A percentile compares a stretch with the other conserved stretches of the same genome.
These are phyloP conservation scores for Eidolon helvum DNA, from an alignment of 2,113 vertebrate species.

Conservation along the genomic window DNA sequence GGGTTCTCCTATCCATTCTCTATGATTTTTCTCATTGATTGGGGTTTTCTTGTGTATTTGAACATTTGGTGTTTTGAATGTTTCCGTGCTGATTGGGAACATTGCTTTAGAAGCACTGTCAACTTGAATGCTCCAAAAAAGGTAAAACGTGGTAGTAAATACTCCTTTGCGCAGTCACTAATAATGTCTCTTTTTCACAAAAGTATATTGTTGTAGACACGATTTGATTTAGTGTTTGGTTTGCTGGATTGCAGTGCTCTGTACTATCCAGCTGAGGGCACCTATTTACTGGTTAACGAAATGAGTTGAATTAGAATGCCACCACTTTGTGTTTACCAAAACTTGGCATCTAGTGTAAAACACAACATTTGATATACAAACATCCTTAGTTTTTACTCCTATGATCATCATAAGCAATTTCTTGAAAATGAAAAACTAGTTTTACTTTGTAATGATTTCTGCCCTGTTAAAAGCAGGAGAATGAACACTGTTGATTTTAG, in stretches of 20 bases:
- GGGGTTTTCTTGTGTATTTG: not conserved
- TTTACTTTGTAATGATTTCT: slow-evolving; percentile 21
- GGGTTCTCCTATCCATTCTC: not conserved
- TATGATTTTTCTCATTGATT: not conserved
- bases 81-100: not conserved
- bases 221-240: not conserved
- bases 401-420: not conserved
- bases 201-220: not conserved
- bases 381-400: not conserved
- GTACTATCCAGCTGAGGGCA: slow-evolving; percentile 82
- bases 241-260: slow-evolving; percentile 70
- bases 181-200: not conserved
- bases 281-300: slow-evolving; percentile 67
- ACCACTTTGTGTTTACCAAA: not conserved
- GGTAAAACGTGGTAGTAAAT: not conserved
- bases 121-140: not conserved
- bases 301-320: not conserved
- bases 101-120: not conserved
- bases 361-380: not conserved
- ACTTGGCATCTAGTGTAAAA: not conserved
- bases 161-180: not conserved
- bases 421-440: not conserved
- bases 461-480: not conserved
- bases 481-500: not conserved
- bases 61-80: not conserved